Base-by-base conservation (phyloP, 1,140 invertebrate species). In the Brachystomella parvula region DNA sequence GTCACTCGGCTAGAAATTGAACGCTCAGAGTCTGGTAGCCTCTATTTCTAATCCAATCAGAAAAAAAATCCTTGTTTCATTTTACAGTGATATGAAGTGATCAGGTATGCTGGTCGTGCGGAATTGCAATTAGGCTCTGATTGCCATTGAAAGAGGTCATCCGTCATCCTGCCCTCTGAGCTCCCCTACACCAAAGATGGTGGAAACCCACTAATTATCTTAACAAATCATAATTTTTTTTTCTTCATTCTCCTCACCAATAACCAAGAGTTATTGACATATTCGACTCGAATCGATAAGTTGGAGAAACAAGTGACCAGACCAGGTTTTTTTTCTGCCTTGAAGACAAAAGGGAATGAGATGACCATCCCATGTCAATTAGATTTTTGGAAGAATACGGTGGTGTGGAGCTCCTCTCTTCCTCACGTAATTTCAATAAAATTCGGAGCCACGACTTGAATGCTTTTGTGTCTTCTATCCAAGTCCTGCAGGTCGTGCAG, bases 381-480 rank as follows among this genome's bases (percentile, higher is more conserved):
- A 53, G 35, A 39, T 19, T 19, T 6, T 39, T 6, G 6, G 19
- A 6, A 39, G 35, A 19, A 9, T 39, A 19, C 35, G 6, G 19
- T 19, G 6, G 35, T 39, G 35, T 39, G 6, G 35, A 9, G 19
- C 19, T 39, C 35, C 39, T 9, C 24, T 15, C 49, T 24, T 53
- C 35, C 49, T 53, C 49, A 53, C 49, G 49, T 53, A 53, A 53
- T 53, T 53, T 53, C 49, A 53, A 53, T 53, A 53, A 53, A 53
- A 53, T 53, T 53, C 49, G 49, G 49, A 53, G 15, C 49, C 49
- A 53, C 49, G 49, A 53, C 49, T 53, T 53, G 12, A 19, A n/a
- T 15, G 49, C 49, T n/a, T n/a, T n/a, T n/a, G n/a, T n/a, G n/a
- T n/a, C n/a, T n/a, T n/a, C 24, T 26, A 24, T 53, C 49, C 21